Base-by-base conservation (phyloP, 64 coral and sea anemone genomes). In the Porites lutea region DNA sequence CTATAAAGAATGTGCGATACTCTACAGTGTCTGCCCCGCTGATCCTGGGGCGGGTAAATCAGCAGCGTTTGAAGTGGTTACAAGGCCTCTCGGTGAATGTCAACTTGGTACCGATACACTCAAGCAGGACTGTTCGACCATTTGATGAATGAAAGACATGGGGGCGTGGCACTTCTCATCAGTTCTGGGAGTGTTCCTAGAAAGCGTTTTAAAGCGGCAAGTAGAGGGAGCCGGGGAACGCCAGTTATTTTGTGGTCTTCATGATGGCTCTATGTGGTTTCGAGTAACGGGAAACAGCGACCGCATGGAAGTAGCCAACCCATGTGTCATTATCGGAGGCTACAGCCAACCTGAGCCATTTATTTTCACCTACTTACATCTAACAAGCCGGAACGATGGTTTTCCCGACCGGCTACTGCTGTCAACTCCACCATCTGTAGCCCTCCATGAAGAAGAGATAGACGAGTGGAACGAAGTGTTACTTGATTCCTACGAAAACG, bases 141-240 rank as follows among this genome's bases (percentile, higher is more conserved):
- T 18, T 22, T 72, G 14, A 72, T 76, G 12, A 15, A 44, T 16
- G 54, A 57, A 12, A 7, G 54, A 12, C 74, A 76, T 76, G 44
- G 21, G 12, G 75, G 23, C 13, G 75, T 78, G 6, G 75, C 75
- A 6, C 37, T 78, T 49, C 37, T 78, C 27, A 47, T 78, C 2
- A 78, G 49, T 78, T 37, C 75, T 78, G 75, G 75, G 75, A 27
- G 49, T 78, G 75, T 78, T 78, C 16, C 75, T 78, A 45, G 75
- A 78, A 49, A 78, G 13, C 49, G 23, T 78, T 8, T 43, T 78
- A 49, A 78, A 78, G 49, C 45, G 48, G 23, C 75, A 78, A 78
- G 48, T 48, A 21, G 51, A 76, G 46, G 74, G 44, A 14, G 74
- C 74, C 4, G 44, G 51, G 6, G 74, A 76, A 76, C 45, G 74